phyloP scores from a whole-genome alignment of 1,140 invertebrate species.

The Hypsibius dujardini region DNA sequence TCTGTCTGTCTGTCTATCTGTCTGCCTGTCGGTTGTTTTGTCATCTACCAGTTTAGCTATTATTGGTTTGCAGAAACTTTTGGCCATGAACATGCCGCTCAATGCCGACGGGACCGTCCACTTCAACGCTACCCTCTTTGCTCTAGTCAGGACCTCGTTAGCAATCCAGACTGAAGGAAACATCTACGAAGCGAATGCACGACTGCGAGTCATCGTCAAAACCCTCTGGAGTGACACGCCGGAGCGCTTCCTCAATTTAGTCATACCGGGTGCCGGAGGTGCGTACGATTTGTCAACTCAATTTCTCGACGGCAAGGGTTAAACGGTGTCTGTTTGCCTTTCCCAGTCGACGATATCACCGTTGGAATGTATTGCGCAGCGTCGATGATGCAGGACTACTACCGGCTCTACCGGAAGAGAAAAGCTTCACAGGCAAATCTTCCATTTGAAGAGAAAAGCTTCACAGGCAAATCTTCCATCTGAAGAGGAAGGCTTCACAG shows the following conservation, averaged over 20 bases:
- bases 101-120: conserved; percentile 6
- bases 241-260: not conserved
- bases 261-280: not conserved
- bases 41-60: conserved; percentile 11
- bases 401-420: not conserved
- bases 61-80: conserved; percentile 14
- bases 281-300: not conserved
- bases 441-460: too few species aligned
- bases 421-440: not conserved
- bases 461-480: too few species aligned
- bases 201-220: not conserved
- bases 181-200: not conserved
- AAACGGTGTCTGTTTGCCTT: not conserved
- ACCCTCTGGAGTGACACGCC: not conserved
- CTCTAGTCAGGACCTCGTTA: not conserved
- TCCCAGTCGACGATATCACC: not conserved
- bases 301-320: not conserved
- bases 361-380: not conserved
- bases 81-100: conserved; percentile 15
- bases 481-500: too few species aligned
- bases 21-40: not conserved
- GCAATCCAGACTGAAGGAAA: not conserved
- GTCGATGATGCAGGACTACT: conserved; percentile 3
- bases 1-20: too few species aligned
- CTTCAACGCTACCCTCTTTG: conserved; percentile 1